Percentiles rank a stretch among this genome's conserved stretches.
Conservation (phyloP, 2,113 vertebrate genomes). For the Corvus hawaiiensis region DNA sequence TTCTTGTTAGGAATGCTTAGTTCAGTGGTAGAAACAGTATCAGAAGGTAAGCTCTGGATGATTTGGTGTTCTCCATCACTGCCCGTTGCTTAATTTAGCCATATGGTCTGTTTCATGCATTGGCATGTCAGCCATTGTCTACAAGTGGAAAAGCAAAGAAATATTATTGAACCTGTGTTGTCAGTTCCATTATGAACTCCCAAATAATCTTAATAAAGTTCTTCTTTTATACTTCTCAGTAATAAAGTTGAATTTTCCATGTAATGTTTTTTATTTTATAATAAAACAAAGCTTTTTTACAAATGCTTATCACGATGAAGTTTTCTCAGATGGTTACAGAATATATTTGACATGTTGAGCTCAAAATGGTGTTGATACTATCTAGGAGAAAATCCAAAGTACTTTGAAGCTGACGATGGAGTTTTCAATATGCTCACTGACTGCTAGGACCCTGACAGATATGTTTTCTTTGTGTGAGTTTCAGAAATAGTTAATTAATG, state of each 20-base stretch:
- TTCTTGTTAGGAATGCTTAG: neutral
- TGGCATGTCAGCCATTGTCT: neutral
- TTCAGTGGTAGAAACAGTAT: neutral
- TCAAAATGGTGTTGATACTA: neutral
- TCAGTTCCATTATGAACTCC: neutral
- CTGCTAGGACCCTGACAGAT: neutral
- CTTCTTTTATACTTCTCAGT: neutral
- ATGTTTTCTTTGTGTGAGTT: neutral
- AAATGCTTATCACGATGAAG: neutral
- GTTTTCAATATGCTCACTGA: neutral
- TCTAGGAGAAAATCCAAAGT: neutral
- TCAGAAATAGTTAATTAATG: neutral
- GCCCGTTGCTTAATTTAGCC: neutral
- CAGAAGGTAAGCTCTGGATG: neutral
- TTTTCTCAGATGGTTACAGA: neutral
- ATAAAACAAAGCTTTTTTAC: neutral
- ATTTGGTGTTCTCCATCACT: neutral
- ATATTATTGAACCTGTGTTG: neutral
- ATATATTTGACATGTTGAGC: neutral
- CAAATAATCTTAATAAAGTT: neutral
- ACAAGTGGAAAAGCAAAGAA: neutral
- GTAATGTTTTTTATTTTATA: neutral
- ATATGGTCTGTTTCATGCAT: neutral
- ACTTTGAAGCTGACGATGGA: neutral
- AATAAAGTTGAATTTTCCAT: neutral